A percentile compares a stretch with the other conserved stretches of the same genome.
Conservation (phyloP, 2,113 vertebrate species). For the Carassius carassius region DNA sequence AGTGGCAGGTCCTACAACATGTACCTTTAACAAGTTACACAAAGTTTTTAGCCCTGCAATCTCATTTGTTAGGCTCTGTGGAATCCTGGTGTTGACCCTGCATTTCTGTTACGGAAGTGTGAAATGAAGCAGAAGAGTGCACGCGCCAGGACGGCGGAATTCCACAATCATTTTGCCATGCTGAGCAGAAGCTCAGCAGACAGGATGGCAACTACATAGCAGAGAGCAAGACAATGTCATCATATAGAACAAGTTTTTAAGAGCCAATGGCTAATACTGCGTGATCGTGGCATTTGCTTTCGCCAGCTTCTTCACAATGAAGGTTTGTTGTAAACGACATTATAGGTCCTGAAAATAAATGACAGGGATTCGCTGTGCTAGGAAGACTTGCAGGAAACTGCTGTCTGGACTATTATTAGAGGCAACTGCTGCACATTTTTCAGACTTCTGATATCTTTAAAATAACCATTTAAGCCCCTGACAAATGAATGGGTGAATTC, state of each 20-base stretch:
- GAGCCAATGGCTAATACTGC: constrained; percentile 14
- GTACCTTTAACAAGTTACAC: background rate
- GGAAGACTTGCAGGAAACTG: background rate
- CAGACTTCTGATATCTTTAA: background rate
- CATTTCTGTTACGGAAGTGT: constrained; percentile 45
- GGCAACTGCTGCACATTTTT: background rate
- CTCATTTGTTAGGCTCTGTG: constrained; percentile 34
- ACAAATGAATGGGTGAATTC: background rate
- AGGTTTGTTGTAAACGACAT: constrained; percentile 19
- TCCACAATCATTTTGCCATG: constrained; percentile 18
- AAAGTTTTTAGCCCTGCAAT: constrained; percentile 4
- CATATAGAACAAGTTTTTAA: constrained; percentile 1
- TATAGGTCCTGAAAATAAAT: constrained; percentile 1
- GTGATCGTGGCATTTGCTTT: constrained; percentile 20
- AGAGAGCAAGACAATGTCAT: background rate
- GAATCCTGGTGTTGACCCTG: constrained; percentile 52
- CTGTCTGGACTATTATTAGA: background rate
- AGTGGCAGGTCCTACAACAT: too few relatives aligned
- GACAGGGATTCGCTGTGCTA: background rate
- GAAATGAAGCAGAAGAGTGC: constrained; percentile 48
- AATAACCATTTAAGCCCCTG: background rate
- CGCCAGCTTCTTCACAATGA: background rate
- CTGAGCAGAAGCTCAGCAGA: constrained; percentile 41
- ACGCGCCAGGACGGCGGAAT: constrained; percentile 31
- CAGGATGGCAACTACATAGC: constrained; percentile 37